Conservation (phyloP, 2,113 vertebrate species). For the Centropristis striata region DNA sequence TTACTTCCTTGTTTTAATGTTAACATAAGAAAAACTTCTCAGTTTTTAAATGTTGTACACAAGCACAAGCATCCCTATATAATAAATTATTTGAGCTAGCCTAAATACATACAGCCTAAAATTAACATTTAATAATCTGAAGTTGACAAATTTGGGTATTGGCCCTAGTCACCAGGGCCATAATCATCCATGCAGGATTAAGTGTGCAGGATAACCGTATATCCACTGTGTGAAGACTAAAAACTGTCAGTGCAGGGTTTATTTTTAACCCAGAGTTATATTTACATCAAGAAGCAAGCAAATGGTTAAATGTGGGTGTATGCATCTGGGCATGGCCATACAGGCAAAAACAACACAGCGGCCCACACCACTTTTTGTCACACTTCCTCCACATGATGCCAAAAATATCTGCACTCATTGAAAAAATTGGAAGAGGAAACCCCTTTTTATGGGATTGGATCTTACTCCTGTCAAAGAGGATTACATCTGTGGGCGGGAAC, state of each 20-base stretch:
- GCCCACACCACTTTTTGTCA: slow-evolving; percentile 28
- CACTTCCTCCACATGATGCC: slow-evolving; percentile 29
- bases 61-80: too few species aligned
- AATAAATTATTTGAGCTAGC: not conserved
- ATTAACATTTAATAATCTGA: not conserved
- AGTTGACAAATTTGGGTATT: not conserved
- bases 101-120: not conserved
- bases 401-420: slow-evolving; percentile 48
- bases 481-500: slow-evolving; percentile 43
- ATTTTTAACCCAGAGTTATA: slow-evolving; percentile 39
- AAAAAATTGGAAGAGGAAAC: slow-evolving; percentile 42
- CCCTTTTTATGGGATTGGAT: slow-evolving; percentile 22
- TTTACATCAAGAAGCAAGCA: slow-evolving; percentile 1
- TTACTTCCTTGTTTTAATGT: too few species aligned
- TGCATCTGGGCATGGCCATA: not conserved
- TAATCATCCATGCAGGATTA: not conserved
- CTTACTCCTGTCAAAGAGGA: slow-evolving; percentile 50
- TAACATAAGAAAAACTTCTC: too few species aligned
- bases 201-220: not conserved
- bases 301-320: slow-evolving; percentile 9
- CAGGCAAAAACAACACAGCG: not conserved
- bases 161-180: not conserved
- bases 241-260: not conserved
- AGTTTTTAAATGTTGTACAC: not conserved
- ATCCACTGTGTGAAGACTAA: not conserved